Conservation (phyloP, 2,797 vertebrate genomes). For the Etheostoma perlongum region DNA sequence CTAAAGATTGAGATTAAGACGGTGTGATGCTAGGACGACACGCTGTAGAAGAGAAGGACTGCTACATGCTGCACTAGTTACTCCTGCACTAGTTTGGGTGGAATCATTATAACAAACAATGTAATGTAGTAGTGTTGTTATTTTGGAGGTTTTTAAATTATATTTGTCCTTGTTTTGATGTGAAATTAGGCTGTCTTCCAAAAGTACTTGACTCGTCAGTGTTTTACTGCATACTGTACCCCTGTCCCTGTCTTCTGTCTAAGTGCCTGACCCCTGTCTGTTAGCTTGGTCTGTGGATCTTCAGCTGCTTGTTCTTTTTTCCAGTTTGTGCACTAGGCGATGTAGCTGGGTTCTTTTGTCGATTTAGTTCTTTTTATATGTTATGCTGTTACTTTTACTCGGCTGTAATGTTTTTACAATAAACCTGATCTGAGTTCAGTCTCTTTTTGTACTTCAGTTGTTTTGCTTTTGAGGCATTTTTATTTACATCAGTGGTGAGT, state of each 20-base stretch:
- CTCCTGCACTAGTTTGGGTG: constrained; percentile 55
- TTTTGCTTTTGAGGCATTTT: background rate
- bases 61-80: constrained; percentile 27
- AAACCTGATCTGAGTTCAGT: constrained; percentile 61
- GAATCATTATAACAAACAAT: constrained; percentile 36
- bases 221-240: constrained; percentile 16
- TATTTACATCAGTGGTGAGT: background rate
- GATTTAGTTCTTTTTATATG: constrained; percentile 35
- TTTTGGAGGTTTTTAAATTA: constrained; percentile 57
- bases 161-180: constrained; percentile 42
- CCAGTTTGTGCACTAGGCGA: constrained; percentile 47
- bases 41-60: constrained; percentile 34
- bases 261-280: constrained; percentile 72
- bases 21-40: background rate
- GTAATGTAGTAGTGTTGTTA: constrained; percentile 27
- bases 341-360: constrained; percentile 50
- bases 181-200: constrained; percentile 66
- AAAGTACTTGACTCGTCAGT: constrained; percentile 26
- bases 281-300: constrained; percentile 29
- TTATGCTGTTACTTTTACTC: constrained; percentile 61
- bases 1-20: constrained; percentile 20
- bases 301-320: constrained; percentile 32
- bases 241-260: constrained; percentile 43
- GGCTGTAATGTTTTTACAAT: constrained; percentile 76
- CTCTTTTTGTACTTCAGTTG: background rate